Evolutionary conservation across 2,888 invertebrate genomes (phyloP).

Genomic region (Herminia tarsipennalis): DNA sequence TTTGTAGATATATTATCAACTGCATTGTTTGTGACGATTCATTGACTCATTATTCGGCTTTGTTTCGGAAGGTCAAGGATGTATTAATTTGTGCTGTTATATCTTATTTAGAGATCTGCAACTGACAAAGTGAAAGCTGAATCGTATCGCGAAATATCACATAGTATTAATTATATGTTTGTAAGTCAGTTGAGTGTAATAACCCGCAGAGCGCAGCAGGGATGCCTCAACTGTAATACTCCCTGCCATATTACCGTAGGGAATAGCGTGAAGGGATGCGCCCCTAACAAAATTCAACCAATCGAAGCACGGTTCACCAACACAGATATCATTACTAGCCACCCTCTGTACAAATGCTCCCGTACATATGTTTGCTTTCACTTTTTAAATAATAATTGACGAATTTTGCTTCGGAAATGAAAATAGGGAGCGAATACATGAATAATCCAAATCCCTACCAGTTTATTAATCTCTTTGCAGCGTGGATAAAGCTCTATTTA

Average conservation of each 20-base stretch:
- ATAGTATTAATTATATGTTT: conserved; percentile 54
- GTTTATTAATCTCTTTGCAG: too few species aligned
- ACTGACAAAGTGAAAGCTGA: conserved; percentile 13
- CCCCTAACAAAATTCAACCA: conserved; percentile 68
- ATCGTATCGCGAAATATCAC: conserved; percentile 27
- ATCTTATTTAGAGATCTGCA: conserved; percentile 28
- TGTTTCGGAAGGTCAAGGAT: conserved; percentile 50
- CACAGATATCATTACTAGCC: conserved; percentile 65
- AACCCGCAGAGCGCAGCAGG: conserved; percentile 69
- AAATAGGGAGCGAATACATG: conserved; percentile 61
- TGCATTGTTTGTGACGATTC: conserved; percentile 48
- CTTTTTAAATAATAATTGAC: conserved; percentile 78
- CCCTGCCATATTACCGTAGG: conserved; percentile 44
- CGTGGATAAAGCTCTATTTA: too few species aligned
- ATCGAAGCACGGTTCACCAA: conserved; percentile 57
- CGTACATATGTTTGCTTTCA: conserved; percentile 81
- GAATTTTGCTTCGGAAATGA: conserved; percentile 63
- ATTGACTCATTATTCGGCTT: conserved; percentile 41
- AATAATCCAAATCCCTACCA: conserved; percentile 8
- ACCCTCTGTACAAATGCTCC: conserved; percentile 63
- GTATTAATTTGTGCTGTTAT: conserved; percentile 40
- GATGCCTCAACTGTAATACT: conserved; percentile 39
- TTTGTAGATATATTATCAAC: conserved; percentile 43
- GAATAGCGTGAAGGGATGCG: conserved; percentile 63
- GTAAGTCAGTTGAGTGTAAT: conserved; percentile 55